These are phyloP conservation scores for Natrix natrix DNA, from an alignment of 2,797 vertebrate species.

Conservation along the genomic window DNA sequence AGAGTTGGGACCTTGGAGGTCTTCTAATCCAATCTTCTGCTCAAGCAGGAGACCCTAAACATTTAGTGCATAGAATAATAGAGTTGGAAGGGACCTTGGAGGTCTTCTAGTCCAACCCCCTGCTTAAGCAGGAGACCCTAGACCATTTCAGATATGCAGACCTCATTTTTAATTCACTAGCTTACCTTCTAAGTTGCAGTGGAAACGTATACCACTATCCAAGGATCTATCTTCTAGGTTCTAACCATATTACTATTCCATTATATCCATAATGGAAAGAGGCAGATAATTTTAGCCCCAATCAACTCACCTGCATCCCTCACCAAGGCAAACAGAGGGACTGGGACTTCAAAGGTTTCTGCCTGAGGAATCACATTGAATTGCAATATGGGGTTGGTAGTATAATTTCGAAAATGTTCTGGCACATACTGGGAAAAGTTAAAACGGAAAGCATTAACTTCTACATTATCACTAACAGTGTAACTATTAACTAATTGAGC, in stretches of 20 bases:
- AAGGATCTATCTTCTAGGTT: neutral
- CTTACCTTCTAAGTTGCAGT: neutral
- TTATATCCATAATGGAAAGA: neutral
- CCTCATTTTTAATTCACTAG: neutral
- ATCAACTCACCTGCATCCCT: constrained; percentile 60
- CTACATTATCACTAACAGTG: neutral
- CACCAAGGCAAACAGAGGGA: constrained; percentile 1
- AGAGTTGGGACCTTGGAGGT: too few relatives aligned
- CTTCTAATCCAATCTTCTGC: too few relatives aligned
- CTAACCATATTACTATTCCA: neutral
- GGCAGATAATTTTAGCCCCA: neutral
- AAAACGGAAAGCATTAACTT: neutral
- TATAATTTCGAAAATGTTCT: constrained; percentile 42
- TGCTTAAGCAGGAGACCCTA: neutral
- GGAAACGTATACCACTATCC: neutral
- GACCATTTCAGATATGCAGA: neutral
- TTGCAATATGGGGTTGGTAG: constrained; percentile 53
- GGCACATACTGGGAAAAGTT: constrained; percentile 41
- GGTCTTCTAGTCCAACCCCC: neutral
- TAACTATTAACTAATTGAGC: neutral
- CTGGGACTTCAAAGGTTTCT: constrained; percentile 47
- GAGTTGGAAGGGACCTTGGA: too few relatives aligned
- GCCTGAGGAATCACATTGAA: constrained; percentile 55
- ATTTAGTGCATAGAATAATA: too few relatives aligned
- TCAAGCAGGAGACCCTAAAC: too few relatives aligned